phyloP scores from a whole-genome alignment of 1,140 invertebrate species.

The Bombus cullumanus region DNA sequence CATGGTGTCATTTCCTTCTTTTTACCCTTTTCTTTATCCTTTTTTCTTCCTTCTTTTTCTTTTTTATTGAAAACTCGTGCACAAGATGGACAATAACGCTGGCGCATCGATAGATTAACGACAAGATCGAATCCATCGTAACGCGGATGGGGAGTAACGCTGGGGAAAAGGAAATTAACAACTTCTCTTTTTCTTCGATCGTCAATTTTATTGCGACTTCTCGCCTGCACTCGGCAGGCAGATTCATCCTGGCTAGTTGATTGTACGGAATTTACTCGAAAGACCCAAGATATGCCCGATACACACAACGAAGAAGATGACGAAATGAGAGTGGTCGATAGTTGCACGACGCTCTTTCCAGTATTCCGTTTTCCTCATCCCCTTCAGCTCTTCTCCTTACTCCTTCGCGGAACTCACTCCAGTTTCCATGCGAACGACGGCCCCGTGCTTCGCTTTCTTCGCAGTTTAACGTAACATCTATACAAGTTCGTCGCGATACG shows the following conservation, averaged over 20 bases:
- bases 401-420: constrained; percentile 10
- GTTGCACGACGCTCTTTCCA: constrained; percentile 13
- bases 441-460: constrained; percentile 49
- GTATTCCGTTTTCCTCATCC: background rate
- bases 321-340: constrained; percentile 61
- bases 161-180: constrained; percentile 68
- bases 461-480: constrained; percentile 60
- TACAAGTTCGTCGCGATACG: constrained; percentile 54
- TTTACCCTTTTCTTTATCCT: background rate
- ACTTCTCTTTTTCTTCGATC: constrained; percentile 61
- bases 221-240: constrained; percentile 22
- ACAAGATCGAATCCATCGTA: constrained; percentile 12
- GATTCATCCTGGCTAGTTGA: constrained; percentile 47
- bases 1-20: background rate
- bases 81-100: background rate
- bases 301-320: constrained; percentile 30
- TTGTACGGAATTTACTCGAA: constrained; percentile 45
- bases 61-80: background rate
- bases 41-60: background rate
- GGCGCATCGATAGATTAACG: constrained; percentile 7
- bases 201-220: constrained; percentile 70
- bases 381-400: background rate
- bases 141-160: background rate
- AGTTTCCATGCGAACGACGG: constrained; percentile 46
- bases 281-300: constrained; percentile 34